Evolutionary conservation across 2,113 vertebrate genomes (phyloP), one percentile per base, ranked within the genome.

Genomic region (Embiotoca jacksoni): DNA sequence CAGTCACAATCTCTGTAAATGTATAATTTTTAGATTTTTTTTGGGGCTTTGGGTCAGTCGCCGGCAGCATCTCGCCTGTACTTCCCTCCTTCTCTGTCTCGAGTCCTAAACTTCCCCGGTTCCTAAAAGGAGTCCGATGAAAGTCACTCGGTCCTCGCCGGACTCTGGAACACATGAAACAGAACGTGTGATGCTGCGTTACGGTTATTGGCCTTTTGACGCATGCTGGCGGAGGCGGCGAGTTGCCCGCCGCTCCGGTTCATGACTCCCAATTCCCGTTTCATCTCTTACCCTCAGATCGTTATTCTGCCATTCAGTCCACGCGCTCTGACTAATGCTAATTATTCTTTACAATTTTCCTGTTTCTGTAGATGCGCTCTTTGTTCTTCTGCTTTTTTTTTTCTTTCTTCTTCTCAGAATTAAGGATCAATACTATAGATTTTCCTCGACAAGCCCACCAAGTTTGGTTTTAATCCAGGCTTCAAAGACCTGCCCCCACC

Each of bases 381-480:
- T 85, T 87, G 60, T 82, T 83, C 60, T 35, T 14, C 14, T 64
- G 32, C 65, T n/a, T n/a, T 81, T 88, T 23, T 23, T 23, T 23
- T 23, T 23, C 23, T 23, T 23, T 23, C 23, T 23, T 23, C 23
- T 23, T 67, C 67, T 37, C 52, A 23, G 74, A 80, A 83, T 88
- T 83, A 65, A 78, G 35, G 65, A 81, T 87, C 85, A 50, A 91
- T 89, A 77, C 6, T 77, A 90, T 88, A 39, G 83, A 91, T 93
- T 90, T 23, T 79, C 37, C 59, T 49, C 15, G 37, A 70, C 3
- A 5, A 62, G 32, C 31, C 31, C 39, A 30, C 3, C 31, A 57
- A 59, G 15, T 60, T 63, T 63, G 31, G 67, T 16, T 9, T 13
- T 2, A 52, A 78, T 83, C 30, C 62, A 60, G 50, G 46, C 69